Evolutionary conservation across 2,888 invertebrate genomes (phyloP), one percentile per base, ranked within the genome.

Genomic region (Nomada goodeniana): DNA sequence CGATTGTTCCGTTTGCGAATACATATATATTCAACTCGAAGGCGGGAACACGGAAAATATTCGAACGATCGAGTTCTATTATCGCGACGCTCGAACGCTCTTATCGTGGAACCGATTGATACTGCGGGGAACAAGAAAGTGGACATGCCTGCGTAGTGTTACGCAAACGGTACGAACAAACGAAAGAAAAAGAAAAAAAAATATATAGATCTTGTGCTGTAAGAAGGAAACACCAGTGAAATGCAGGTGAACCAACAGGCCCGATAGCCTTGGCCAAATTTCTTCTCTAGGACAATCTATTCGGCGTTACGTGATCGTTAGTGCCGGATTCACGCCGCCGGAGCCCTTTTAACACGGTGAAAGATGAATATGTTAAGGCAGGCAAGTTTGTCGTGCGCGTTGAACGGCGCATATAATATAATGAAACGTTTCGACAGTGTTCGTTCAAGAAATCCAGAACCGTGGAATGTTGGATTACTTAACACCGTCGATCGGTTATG

Each of bases 201-300:
- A 10, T 9, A 20, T n/a, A 53, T 53, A 20, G 9, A 53, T n/a
- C 29, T 50, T 42, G 13, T 47, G 1, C 23, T 13, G 5, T 0
- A 20, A 26, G 53, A 52, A 80, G 80, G 52, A 68, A 79, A 52
- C 50, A 36, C 10, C 36, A 23, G n/a, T 59, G 15, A 13, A 11
- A 29, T 3, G 15, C 2, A 2, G 53, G 10, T 47, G 59, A 68
- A 53, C 20, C 26, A 23, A 59, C 18, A n/a, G 2, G 18, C 13
- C 9, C 18, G 47, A 26, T 55, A 60, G 23, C 78, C 80, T 80
- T 77, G 79, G 64, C 53, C 18, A 50, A 76, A 70, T 77, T 65
- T 13, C 42, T 20, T 15, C 15, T 77, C 42, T 20, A 47, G 47
- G 20, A 23, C 23, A 5, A 57, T 52, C 9, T 47, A 7, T 13